Conservation (phyloP, 2,113 vertebrate species). For the Urocolius indicus region DNA sequence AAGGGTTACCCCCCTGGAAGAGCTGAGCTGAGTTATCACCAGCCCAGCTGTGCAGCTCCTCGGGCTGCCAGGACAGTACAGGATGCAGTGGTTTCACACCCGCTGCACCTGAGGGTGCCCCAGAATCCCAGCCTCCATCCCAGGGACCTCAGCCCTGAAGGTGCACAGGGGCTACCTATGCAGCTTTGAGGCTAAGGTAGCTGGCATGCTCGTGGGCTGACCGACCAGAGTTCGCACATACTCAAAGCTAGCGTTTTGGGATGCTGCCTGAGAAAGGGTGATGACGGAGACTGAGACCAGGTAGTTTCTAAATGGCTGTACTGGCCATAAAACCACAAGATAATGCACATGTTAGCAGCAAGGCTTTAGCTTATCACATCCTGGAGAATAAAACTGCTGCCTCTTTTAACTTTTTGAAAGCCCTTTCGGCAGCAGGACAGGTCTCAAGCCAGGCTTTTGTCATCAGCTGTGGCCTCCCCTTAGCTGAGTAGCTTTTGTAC, state of each 20-base stretch:
- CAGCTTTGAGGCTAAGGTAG: not conserved
- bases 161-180: not conserved
- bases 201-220: not conserved
- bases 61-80: not conserved
- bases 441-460: not conserved
- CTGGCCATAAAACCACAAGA: slow-evolving; percentile 34
- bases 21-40: not conserved
- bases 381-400: not conserved
- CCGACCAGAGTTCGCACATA: slow-evolving; percentile 22
- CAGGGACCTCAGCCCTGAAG: not conserved
- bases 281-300: slow-evolving; percentile 24
- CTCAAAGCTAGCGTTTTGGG: slow-evolving; percentile 44
- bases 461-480: not conserved
- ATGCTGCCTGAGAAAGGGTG: slow-evolving; percentile 2
- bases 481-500: not conserved
- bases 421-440: not conserved
- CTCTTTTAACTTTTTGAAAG: not conserved
- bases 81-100: not conserved
- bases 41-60: not conserved
- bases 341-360: not conserved
- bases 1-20: not conserved
- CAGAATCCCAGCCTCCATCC: not conserved
- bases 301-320: slow-evolving; percentile 53
- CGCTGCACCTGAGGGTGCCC: not conserved
- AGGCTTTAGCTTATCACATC: not conserved